These are phyloP conservation scores for Drosophila niveifrons DNA, from an alignment of 2,888 invertebrate genomes.

Conservation along the genomic window DNA sequence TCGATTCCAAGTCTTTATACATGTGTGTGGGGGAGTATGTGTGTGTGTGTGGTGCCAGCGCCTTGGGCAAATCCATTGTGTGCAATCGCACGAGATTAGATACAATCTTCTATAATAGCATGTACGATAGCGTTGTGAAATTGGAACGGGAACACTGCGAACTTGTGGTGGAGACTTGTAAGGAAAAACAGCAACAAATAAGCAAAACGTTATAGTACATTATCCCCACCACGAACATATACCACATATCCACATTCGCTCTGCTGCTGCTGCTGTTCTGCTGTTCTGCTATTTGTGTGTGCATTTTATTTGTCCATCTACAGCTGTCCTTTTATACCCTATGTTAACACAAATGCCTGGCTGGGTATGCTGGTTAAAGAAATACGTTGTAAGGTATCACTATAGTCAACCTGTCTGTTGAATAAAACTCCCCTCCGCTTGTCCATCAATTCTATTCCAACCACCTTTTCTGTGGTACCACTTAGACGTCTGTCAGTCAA, in stretches of 20 bases:
- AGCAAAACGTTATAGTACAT: conserved; percentile 45
- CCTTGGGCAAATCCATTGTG: conserved; percentile 78
- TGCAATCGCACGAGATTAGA: conserved; percentile 79
- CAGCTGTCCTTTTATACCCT: conserved; percentile 23
- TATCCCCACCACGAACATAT: conserved; percentile 20
- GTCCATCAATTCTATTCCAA: background rate
- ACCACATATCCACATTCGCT: conserved; percentile 37
- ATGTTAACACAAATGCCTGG: background rate
- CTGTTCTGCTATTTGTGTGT: conserved; percentile 32
- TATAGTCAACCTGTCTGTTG: too few relatives aligned
- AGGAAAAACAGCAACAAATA: conserved; percentile 47
- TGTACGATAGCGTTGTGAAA: conserved; percentile 33
- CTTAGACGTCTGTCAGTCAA: background rate
- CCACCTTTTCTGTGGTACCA: background rate
- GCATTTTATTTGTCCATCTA: conserved; percentile 62
- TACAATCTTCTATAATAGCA: conserved; percentile 79
- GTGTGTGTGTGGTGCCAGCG: conserved; percentile 38
- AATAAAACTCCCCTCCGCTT: background rate
- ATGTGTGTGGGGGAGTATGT: background rate
- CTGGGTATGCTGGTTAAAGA: background rate
- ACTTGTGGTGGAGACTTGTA: conserved; percentile 2
- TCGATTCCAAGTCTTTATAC: conserved; percentile 27
- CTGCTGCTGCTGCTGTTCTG: conserved; percentile 6
- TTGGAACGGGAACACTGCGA: background rate
- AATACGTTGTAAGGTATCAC: too few relatives aligned